A percentile compares a stretch with the other conserved stretches of the same genome.
Evolutionary conservation across 2,113 vertebrate species (phyloP).

Genomic region (Grallaria varia): DNA sequence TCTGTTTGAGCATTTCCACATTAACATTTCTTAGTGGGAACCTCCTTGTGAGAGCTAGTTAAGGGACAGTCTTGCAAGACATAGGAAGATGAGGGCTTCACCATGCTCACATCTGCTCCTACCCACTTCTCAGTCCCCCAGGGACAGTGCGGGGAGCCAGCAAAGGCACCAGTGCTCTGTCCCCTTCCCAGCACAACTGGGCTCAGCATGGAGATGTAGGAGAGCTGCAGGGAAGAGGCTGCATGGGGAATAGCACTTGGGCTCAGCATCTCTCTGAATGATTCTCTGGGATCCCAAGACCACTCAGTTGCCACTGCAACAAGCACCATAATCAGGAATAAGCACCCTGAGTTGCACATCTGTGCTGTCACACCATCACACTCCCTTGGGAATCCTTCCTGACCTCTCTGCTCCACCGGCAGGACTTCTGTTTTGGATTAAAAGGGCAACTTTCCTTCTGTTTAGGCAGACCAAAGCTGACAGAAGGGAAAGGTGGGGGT

Average conservation of each 20-base stretch:
- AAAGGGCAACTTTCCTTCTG: background rate
- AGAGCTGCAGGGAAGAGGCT: background rate
- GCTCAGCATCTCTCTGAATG: background rate
- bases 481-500: background rate
- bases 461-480: background rate
- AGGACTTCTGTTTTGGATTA: background rate
- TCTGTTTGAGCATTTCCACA: background rate
- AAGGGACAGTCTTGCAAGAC: background rate
- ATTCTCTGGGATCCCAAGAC: background rate
- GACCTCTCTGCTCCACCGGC: background rate
- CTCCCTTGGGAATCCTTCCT: background rate
- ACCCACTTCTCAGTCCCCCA: background rate
- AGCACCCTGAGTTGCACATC: background rate
- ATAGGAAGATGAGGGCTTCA: background rate
- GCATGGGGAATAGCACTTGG: accelerated
- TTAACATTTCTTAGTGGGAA: background rate
- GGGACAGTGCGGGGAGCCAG: background rate
- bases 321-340: background rate
- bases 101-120: background rate
- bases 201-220: accelerated
- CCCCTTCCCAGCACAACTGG: background rate
- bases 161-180: background rate
- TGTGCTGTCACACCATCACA: background rate
- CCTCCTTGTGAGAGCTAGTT: background rate
- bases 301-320: background rate